phyloP scores from a whole-genome alignment of 2,888 invertebrate species.

The Cactoblastis cactorum region DNA sequence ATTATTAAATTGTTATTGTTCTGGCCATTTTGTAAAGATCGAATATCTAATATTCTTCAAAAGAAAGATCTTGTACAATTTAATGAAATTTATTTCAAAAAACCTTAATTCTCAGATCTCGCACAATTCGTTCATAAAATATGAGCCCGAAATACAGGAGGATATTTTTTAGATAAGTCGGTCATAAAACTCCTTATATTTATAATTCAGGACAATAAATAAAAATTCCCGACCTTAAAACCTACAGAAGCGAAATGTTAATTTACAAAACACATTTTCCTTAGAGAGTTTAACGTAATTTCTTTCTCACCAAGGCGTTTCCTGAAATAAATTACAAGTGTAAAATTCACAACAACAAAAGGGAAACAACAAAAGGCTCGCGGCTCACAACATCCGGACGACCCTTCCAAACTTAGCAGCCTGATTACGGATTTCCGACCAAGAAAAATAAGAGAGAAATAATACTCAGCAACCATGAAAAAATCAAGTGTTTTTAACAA shows the following conservation, averaged over 20 bases:
- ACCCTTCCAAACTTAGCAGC: slow-evolving; percentile 78
- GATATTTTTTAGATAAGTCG: slow-evolving; percentile 1
- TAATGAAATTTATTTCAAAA: slow-evolving; percentile 16
- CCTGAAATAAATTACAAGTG: slow-evolving; percentile 80
- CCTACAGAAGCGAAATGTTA: slow-evolving; percentile 62
- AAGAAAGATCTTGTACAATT: background rate
- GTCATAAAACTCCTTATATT: slow-evolving; percentile 11
- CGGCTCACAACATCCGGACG: slow-evolving; percentile 76
- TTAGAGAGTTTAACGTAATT: slow-evolving; percentile 74
- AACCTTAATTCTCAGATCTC: background rate
- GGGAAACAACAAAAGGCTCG: slow-evolving; percentile 77
- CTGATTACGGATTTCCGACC: slow-evolving; percentile 78
- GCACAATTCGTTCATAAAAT: slow-evolving; percentile 5
- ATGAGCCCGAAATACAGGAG: slow-evolving; percentile 1
- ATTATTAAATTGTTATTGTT: too few relatives aligned
- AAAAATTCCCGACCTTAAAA: slow-evolving; percentile 47
- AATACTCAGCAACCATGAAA: slow-evolving; percentile 52
- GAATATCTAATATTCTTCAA: too few relatives aligned
- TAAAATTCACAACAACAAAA: slow-evolving; percentile 79
- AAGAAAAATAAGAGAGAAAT: slow-evolving; percentile 66
- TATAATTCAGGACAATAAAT: slow-evolving; percentile 28
- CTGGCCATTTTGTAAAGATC: too few relatives aligned
- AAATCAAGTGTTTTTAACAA: slow-evolving; percentile 52
- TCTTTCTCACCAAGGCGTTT: slow-evolving; percentile 76
- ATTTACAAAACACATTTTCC: slow-evolving; percentile 77